Conservation (phyloP, 2,888 invertebrate species). For the Phorcus lineatus region DNA sequence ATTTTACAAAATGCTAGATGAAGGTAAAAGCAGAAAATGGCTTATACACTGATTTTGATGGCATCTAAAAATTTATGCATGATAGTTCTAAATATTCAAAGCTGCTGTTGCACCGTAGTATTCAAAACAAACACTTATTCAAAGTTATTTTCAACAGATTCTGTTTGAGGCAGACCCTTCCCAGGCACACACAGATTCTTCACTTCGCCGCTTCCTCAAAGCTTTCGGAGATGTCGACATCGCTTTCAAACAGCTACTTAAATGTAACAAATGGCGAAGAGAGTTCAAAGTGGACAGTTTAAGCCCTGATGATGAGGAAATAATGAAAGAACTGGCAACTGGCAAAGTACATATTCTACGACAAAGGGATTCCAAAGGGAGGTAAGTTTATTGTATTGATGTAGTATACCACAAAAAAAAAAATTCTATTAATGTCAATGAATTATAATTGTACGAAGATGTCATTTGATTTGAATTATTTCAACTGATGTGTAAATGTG, state of each 20-base stretch:
- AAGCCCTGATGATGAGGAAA: constrained; percentile 77
- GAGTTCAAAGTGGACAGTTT: constrained; percentile 84
- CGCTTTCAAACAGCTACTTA: constrained; percentile 74
- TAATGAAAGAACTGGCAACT: constrained; percentile 79
- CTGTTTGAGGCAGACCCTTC: constrained; percentile 45
- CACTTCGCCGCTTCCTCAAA: constrained; percentile 81
- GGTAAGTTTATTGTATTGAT: constrained; percentile 42
- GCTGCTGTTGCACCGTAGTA: no score
- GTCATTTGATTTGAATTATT: no score
- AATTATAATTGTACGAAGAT: background rate
- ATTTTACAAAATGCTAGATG: no score
- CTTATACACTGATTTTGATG: no score
- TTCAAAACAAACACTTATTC: background rate
- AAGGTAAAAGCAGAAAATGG: no score
- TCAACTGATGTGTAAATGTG: no score
- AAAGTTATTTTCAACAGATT: constrained; percentile 31
- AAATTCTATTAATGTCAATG: background rate
- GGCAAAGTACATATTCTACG: constrained; percentile 82
- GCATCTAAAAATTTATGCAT: no score
- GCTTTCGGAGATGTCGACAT: constrained; percentile 85
- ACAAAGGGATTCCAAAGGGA: constrained; percentile 80
- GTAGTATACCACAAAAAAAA: background rate
- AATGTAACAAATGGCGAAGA: constrained; percentile 81
- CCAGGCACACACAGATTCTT: constrained; percentile 81
- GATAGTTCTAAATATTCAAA: no score